Percentiles rank a stretch among this genome's conserved stretches.
phyloP scores from a whole-genome alignment of 2,888 invertebrate species.

The Actias luna region DNA sequence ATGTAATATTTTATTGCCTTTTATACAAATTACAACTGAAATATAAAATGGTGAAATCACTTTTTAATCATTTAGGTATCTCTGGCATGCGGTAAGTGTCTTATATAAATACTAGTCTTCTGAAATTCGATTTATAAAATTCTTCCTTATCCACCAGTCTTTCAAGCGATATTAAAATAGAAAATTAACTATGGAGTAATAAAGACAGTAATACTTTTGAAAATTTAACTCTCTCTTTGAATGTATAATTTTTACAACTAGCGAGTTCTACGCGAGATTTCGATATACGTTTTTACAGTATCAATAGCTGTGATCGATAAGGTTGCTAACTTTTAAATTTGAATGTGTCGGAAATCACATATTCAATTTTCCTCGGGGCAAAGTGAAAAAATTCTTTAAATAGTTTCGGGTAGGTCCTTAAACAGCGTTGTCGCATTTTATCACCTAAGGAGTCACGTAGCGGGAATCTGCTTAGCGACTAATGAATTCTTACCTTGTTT shows the following conservation, averaged over 20 bases:
- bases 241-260: not conserved
- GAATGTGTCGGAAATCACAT: slow-evolving; percentile 31
- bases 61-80: no score
- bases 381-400: slow-evolving; percentile 48
- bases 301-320: not conserved
- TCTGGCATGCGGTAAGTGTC: no score
- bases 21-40: no score
- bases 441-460: slow-evolving; percentile 68
- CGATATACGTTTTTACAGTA: not conserved
- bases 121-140: no score
- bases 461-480: slow-evolving; percentile 49
- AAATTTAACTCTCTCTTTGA: not conserved
- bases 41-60: no score
- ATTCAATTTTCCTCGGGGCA: slow-evolving; percentile 39
- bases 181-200: no score
- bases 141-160: no score
- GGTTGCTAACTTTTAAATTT: not conserved
- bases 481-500: slow-evolving; percentile 75
- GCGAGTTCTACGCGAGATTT: not conserved
- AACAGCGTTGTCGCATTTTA: slow-evolving; percentile 48
- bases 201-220: not conserved
- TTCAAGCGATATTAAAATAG: no score
- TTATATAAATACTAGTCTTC: no score
- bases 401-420: slow-evolving; percentile 53
- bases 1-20: no score